phyloP scores from a whole-genome alignment of 2,888 invertebrate species.

The Hyalella azteca region DNA sequence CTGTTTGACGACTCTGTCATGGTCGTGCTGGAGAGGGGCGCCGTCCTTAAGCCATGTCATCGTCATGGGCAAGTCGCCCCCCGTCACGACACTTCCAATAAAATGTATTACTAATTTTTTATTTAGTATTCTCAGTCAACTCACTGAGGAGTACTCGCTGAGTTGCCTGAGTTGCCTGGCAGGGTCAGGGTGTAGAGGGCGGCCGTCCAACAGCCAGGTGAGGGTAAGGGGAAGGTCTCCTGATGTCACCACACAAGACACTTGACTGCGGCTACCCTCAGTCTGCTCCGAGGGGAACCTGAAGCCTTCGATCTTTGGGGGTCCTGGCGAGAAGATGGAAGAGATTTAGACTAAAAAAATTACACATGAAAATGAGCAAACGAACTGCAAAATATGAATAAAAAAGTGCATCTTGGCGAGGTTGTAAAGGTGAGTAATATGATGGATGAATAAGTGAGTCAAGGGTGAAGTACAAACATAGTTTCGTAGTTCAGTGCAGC shows the following conservation, averaged over 20 bases:
- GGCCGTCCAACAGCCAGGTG: constrained; percentile 66
- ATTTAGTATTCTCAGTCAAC: constrained; percentile 29
- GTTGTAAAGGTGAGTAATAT: not conserved
- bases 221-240: constrained; percentile 61
- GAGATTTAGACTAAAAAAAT: not conserved
- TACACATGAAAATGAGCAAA: not conserved
- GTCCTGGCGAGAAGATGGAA: not conserved
- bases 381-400: not conserved
- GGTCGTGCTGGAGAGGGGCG: constrained; percentile 63
- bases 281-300: not conserved
- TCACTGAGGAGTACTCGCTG: constrained; percentile 63
- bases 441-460: not conserved
- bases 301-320: not conserved
- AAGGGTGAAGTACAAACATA: not conserved
- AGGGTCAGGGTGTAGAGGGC: constrained; percentile 61
- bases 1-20: constrained; percentile 47
- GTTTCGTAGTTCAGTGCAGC: not conserved
- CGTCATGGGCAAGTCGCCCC: constrained; percentile 68
- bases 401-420: not conserved
- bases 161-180: not conserved
- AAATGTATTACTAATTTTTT: not conserved
- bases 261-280: constrained; percentile 22
- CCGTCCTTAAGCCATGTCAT: constrained; percentile 67
- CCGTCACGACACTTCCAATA: no score
- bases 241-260: constrained; percentile 61